These are phyloP conservation scores for Vanessa cardui DNA, from an alignment of 2,888 invertebrate species.

Conservation along the genomic window DNA sequence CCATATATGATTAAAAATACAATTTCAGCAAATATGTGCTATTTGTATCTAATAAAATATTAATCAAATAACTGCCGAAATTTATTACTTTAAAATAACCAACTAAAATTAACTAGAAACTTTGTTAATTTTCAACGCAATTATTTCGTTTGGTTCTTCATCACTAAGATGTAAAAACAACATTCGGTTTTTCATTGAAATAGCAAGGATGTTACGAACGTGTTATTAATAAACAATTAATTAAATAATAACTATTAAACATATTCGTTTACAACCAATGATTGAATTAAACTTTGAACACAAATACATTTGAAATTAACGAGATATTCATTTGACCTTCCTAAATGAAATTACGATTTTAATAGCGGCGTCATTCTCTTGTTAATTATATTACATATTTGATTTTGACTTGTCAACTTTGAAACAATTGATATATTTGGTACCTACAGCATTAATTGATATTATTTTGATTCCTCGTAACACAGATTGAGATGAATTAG, in stretches of 20 bases:
- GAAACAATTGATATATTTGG: neutral
- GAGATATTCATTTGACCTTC: neutral
- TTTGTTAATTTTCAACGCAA: neutral
- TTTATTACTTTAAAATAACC: no score
- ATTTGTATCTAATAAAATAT: no score
- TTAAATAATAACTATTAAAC: neutral
- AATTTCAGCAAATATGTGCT: no score
- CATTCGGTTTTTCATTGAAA: neutral
- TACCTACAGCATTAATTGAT: no score
- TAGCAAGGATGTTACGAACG: neutral
- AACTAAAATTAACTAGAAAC: neutral
- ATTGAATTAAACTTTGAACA: neutral
- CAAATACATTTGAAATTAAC: neutral
- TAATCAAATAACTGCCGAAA: no score
- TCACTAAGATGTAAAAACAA: neutral
- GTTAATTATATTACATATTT: neutral
- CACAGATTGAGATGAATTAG: no score
- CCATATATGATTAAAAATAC: no score
- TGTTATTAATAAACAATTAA: neutral
- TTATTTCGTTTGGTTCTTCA: neutral
- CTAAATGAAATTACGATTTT: slow-evolving; percentile 4
- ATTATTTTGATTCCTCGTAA: no score
- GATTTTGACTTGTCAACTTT: neutral
- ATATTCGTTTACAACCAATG: neutral
- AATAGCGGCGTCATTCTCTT: neutral